phyloP scores from a whole-genome alignment of 2,113 vertebrate genomes.

The Ceyx cyanopectus region DNA sequence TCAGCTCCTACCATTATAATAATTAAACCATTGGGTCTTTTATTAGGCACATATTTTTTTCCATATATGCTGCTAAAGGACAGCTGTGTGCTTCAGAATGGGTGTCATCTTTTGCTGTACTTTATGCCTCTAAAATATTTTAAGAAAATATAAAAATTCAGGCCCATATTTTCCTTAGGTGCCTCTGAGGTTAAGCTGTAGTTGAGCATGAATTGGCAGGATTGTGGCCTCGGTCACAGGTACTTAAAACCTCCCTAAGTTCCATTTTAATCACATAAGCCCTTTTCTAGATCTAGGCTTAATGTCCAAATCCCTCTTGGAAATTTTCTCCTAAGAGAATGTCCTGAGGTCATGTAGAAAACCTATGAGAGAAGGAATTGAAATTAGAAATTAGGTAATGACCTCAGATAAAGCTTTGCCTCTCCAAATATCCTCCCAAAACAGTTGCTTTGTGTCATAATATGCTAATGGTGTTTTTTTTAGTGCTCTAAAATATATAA shows the following conservation, averaged over 20 bases:
- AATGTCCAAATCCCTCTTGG: slow-evolving; percentile 44
- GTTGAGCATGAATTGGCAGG: slow-evolving; percentile 52
- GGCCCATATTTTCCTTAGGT: not conserved
- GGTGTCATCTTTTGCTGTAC: not conserved
- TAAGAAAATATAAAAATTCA: not conserved
- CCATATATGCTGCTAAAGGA: rapidly evolving
- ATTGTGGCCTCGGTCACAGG: slow-evolving; percentile 13
- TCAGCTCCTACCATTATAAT: not conserved
- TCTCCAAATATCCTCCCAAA: not conserved
- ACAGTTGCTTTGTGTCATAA: not conserved
- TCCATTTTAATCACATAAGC: slow-evolving; percentile 68
- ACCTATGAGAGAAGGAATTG: not conserved
- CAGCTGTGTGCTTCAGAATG: rapidly evolving
- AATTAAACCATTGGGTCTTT: not conserved
- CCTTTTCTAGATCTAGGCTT: slow-evolving; percentile 53
- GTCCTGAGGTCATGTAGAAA: slow-evolving; percentile 25
- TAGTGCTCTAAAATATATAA: not conserved
- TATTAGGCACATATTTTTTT: not conserved
- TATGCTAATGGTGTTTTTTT: not conserved
- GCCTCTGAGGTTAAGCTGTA: slow-evolving; percentile 55
- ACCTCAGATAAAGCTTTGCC: not conserved
- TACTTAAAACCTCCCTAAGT: slow-evolving; percentile 61
- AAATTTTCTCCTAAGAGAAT: slow-evolving; percentile 46
- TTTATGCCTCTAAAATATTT: not conserved
- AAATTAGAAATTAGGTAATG: slow-evolving; percentile 2